These are phyloP conservation scores for Sclerurus mexicanus DNA, from an alignment of 2,113 vertebrate species.

Conservation along the genomic window DNA sequence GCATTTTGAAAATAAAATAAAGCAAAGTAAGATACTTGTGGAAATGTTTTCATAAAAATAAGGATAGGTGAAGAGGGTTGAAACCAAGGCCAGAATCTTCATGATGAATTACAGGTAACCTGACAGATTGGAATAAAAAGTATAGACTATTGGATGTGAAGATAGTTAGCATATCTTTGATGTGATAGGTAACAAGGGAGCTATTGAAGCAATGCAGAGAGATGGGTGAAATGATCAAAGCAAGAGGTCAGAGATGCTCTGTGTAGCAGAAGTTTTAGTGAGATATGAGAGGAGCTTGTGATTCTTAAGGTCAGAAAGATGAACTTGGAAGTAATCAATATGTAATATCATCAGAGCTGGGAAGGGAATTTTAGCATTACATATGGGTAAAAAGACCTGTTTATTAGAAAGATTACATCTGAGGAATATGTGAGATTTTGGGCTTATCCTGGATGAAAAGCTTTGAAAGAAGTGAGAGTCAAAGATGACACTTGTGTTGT, in stretches of 20 bases:
- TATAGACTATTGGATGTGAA: not conserved
- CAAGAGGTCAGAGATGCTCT: not conserved
- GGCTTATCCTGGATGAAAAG: not conserved
- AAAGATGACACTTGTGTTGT: not conserved
- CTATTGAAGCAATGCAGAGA: not conserved
- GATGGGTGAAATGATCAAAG: slow-evolving; percentile 15
- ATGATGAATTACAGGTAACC: not conserved
- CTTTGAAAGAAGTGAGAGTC: not conserved
- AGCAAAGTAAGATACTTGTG: not conserved
- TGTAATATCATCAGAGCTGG: not conserved
- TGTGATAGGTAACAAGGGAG: not conserved
- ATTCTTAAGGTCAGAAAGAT: not conserved
- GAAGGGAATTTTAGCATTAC: not conserved
- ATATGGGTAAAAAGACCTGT: not conserved
- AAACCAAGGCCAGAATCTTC: not conserved
- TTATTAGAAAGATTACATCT: not conserved
- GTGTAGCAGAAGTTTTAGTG: not conserved
- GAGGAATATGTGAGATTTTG: not conserved
- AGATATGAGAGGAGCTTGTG: not conserved
- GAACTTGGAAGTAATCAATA: slow-evolving; percentile 20
- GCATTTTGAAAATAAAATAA: not conserved
- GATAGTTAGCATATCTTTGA: not conserved
- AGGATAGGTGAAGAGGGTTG: not conserved
- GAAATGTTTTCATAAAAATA: not conserved
- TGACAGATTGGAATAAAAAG: not conserved